A percentile compares a stretch with the other conserved stretches of the same genome.
Evolutionary conservation across 64 coral and sea anemone genomes (phyloP).

Genomic region (Hydrozoanthus tunicans): DNA sequence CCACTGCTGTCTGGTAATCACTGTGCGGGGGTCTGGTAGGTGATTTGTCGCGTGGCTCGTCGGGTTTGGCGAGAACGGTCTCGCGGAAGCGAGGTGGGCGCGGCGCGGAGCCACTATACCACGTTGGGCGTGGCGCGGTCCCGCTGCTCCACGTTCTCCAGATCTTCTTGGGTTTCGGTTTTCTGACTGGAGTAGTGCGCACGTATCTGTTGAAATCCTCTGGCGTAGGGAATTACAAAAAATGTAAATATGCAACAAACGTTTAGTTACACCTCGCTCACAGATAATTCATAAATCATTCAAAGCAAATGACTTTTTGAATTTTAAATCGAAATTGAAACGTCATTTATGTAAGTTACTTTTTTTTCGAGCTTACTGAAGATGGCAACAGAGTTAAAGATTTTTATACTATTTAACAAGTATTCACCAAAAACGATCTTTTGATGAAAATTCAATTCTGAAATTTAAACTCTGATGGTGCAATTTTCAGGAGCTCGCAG

Average conservation of each 20-base stretch:
- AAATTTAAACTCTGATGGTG: too few relatives aligned
- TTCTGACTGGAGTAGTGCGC: conserved; percentile 43
- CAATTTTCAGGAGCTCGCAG: too few relatives aligned
- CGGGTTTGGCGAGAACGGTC: conserved; percentile 79
- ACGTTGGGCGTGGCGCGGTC: conserved; percentile 53
- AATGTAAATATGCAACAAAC: background rate
- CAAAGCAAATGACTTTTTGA: too few relatives aligned
- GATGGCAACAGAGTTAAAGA: too few relatives aligned
- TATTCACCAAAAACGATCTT: too few relatives aligned
- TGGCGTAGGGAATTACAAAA: background rate
- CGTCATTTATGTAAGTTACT: too few relatives aligned
- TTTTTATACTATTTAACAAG: too few relatives aligned
- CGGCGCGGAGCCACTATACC: conserved; percentile 71
- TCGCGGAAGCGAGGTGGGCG: conserved; percentile 86
- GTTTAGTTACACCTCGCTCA: background rate
- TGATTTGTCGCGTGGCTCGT: conserved; percentile 62
- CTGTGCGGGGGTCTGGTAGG: conserved; percentile 73
- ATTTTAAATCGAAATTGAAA: too few relatives aligned
- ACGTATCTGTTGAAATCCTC: conserved; percentile 71
- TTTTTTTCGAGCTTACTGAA: too few relatives aligned
- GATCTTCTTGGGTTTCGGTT: conserved; percentile 69
- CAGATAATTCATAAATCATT: background rate
- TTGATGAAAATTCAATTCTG: too few relatives aligned
- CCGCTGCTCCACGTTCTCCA: conserved; percentile 87
- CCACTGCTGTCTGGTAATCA: conserved; percentile 79